phyloP scores from a whole-genome alignment of 2,888 invertebrate species.

The Drosophila paramelanica region DNA sequence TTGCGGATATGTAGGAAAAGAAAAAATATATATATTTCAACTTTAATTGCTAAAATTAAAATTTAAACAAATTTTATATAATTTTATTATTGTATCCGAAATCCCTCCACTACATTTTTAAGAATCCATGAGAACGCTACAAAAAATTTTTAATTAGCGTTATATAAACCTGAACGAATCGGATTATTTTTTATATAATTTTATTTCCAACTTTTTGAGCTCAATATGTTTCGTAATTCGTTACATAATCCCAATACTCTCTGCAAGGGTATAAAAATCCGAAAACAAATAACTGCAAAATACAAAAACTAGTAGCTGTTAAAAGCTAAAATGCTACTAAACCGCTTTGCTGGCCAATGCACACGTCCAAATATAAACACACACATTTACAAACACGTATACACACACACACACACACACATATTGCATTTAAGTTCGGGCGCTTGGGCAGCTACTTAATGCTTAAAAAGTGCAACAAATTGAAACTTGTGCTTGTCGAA shows the following conservation, averaged over 20 bases:
- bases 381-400: conserved; percentile 22
- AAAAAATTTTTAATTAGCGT: neutral
- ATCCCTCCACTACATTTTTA: neutral
- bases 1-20: conserved; percentile 26
- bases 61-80: no score
- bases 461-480: conserved; percentile 83
- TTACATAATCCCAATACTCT: neutral
- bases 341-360: conserved; percentile 69
- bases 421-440: conserved; percentile 53
- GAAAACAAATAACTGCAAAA: conserved; percentile 53
- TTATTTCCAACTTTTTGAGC: neutral
- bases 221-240: neutral
- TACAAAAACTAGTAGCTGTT: conserved; percentile 59
- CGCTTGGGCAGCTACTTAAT: conserved; percentile 72
- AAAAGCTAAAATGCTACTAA: conserved; percentile 72
- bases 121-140: neutral
- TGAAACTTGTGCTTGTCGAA: conserved; percentile 83
- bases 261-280: conserved; percentile 39
- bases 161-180: neutral
- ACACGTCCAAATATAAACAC: conserved; percentile 26
- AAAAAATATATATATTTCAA: neutral
- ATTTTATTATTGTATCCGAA: neutral
- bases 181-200: neutral
- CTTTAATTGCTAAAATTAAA: no score
- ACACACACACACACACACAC: conserved; percentile 22